Evolutionary conservation across 1,140 invertebrate species (phyloP), one percentile per base, ranked within the genome.

Genomic region (Drosophila lacertosa): DNA sequence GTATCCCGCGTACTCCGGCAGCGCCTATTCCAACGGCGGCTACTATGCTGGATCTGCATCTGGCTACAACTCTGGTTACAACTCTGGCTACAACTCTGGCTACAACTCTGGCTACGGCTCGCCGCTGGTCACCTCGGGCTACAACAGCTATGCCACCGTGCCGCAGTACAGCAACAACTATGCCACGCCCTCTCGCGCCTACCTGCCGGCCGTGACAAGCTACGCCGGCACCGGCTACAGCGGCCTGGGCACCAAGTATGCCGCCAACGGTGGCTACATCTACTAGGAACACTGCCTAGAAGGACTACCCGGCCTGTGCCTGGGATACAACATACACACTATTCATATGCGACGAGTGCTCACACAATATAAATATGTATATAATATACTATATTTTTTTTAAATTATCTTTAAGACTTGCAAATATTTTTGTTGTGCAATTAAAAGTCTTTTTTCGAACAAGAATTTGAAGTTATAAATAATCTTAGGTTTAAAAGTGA

Each of bases 191-290:
- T 76, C 77, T 4, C 55, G 55, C 24, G 32, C 67, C 26, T 79
- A 89, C 42, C 45, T 82, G 48, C 74, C 86, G 2, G 67, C 74
- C 0, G 33, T 67, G 11, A 53, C 69, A 3, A 69, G 57, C 15
- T 82, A 71, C 15, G 6, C 11, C 6, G 53, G 65, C 15, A 40
- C 57, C 20, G 54, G 80, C 37, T 77, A 71, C 59, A 63, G 24
- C 13, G 82, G 88, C 1, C 55, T 88, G 44, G 89, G 84, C 47
- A 90, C 89, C 35, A 78, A 89, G 45, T 90, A 90, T 20, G 89
- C 44, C 35, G 68, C 80, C 51, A 86, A 90, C 33, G 89, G 89
- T 18, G 89, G 89, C 11, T 90, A 90, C 33, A 35, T 90, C 55
- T 90, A 90, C 42, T 90, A 90, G 72, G 24, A 50, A 11, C 10